phyloP scores from a whole-genome alignment of 64 coral and sea anemone genomes.

The Montipora foliosa region DNA sequence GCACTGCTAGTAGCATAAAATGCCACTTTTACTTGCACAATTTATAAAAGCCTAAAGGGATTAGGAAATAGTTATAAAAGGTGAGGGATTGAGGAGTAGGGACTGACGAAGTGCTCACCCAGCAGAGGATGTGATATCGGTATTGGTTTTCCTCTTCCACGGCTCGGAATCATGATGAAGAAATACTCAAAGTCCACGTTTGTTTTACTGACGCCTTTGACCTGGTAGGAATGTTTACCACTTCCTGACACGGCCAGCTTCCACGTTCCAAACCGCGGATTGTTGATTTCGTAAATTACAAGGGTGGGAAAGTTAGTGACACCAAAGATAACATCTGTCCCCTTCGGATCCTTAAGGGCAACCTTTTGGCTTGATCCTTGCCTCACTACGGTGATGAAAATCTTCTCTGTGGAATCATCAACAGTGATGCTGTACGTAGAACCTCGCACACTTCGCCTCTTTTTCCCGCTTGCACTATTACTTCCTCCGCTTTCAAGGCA shows the following conservation, averaged over 20 bases:
- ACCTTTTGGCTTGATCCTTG: constrained; percentile 23
- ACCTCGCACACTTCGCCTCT: constrained; percentile 17
- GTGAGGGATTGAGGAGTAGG: not conserved
- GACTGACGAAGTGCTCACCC: constrained; percentile 8
- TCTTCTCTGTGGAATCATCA: constrained; percentile 73
- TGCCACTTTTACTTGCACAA: no score
- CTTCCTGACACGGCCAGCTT: constrained; percentile 25
- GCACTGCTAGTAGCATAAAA: no score
- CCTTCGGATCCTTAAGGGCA: constrained; percentile 58
- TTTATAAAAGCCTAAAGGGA: no score
- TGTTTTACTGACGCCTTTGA: constrained; percentile 53
- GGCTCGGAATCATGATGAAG: constrained; percentile 49
- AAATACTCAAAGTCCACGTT: constrained; percentile 76
- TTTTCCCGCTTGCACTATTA: not conserved
- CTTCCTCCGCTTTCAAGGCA: not conserved
- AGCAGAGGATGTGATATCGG: constrained; percentile 50
- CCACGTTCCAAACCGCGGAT: constrained; percentile 67
- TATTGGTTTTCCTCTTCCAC: constrained; percentile 26
- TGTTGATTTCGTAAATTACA: constrained; percentile 73
- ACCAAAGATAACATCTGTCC: constrained; percentile 1
- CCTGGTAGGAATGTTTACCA: constrained; percentile 63
- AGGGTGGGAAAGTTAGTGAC: constrained; percentile 28
- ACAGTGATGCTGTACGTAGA: constrained; percentile 49
- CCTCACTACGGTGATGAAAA: constrained; percentile 69
- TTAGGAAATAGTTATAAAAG: not conserved